These are phyloP conservation scores for Acleris literana DNA, from an alignment of 2,888 invertebrate genomes.

Conservation along the genomic window DNA sequence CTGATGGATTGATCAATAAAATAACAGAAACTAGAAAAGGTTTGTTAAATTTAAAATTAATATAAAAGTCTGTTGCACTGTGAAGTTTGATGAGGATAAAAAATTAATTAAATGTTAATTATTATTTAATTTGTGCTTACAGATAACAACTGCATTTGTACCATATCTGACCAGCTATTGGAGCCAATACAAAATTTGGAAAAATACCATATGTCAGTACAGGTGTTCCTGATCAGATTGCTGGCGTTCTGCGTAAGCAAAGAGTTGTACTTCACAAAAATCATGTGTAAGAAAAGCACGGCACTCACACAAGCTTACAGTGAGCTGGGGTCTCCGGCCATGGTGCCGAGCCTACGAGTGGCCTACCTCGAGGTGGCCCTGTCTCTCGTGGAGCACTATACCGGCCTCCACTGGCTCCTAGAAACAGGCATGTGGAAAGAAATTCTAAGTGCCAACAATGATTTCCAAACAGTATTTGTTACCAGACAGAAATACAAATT, in stretches of 20 bases:
- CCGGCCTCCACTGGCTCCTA: slow-evolving; percentile 87
- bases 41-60: slow-evolving; percentile 47
- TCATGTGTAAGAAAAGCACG: slow-evolving; percentile 68
- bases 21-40: slow-evolving; percentile 80
- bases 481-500: slow-evolving; percentile 87
- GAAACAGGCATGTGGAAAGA: slow-evolving; percentile 85
- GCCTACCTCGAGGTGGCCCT: slow-evolving; percentile 86
- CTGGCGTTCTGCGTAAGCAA: slow-evolving; percentile 83
- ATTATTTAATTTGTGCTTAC: slow-evolving; percentile 32
- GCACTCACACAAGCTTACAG: slow-evolving; percentile 55
- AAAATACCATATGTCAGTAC: slow-evolving; percentile 62
- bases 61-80: background rate
- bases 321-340: slow-evolving; percentile 57
- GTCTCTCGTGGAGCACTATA: slow-evolving; percentile 83
- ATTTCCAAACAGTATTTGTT: slow-evolving; percentile 88
- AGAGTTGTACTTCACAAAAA: slow-evolving; percentile 84
- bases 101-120: background rate
- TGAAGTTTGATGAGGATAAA: background rate
- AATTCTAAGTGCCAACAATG: slow-evolving; percentile 85
- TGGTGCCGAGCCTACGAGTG: slow-evolving; percentile 85
- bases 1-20: slow-evolving; percentile 85
- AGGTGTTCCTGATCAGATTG: slow-evolving; percentile 86
- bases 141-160: slow-evolving; percentile 62
- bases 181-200: slow-evolving; percentile 55
- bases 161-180: slow-evolving; percentile 59